Conservation (phyloP, 1,140 invertebrate genomes). For the Tribolium castaneum region DNA sequence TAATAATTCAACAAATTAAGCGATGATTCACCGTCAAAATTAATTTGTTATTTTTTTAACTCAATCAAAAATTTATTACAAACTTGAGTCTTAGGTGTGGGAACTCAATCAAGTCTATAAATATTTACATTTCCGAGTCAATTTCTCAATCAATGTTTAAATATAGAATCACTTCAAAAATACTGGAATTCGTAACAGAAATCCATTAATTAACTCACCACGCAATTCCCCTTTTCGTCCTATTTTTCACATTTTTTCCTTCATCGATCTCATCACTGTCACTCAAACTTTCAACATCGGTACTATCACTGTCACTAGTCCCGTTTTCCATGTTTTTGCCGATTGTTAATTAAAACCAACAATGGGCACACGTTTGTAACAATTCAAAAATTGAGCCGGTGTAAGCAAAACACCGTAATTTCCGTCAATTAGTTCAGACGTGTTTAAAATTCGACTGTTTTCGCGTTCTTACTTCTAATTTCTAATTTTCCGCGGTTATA, state of each 20-base stretch:
- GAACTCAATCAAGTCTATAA: constrained; percentile 7
- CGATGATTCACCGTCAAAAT: too few relatives aligned
- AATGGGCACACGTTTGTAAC: background rate
- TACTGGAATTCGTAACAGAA: background rate
- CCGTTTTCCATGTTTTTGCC: background rate
- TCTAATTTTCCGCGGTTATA: constrained; percentile 27
- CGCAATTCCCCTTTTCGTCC: background rate
- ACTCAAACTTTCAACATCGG: constrained; percentile 19
- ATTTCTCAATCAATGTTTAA: constrained; percentile 17
- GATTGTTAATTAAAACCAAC: background rate
- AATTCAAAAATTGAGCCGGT: background rate
- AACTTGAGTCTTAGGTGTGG: background rate
- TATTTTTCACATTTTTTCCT: background rate
- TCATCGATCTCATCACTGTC: constrained; percentile 1
- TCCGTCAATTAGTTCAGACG: background rate
- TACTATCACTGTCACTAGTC: constrained; percentile 13
- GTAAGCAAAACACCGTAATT: background rate
- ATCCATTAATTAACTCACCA: background rate
- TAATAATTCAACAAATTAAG: too few relatives aligned
- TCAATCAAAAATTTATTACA: too few relatives aligned
- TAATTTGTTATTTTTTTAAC: too few relatives aligned
- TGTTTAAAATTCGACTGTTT: background rate
- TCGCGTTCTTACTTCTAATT: constrained; percentile 14
- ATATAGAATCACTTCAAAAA: constrained; percentile 6
- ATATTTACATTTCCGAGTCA: constrained; percentile 9